Percentiles rank a stretch among this genome's conserved stretches.
phyloP scores from a whole-genome alignment of 2,113 vertebrate species.

The Haemorhous mexicanus region DNA sequence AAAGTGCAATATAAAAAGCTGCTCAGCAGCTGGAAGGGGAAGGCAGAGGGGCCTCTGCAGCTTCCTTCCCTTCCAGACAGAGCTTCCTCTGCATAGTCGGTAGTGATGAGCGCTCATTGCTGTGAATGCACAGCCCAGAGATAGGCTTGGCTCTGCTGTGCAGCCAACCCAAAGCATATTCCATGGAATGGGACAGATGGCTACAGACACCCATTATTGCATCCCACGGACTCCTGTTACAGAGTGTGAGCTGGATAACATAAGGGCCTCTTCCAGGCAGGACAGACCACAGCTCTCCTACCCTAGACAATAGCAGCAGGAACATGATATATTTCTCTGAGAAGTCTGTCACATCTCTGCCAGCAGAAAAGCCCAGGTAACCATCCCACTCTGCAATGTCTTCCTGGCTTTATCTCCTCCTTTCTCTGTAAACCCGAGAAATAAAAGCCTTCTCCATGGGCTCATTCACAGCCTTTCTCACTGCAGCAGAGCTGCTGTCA shows the following conservation, averaged over 20 bases:
- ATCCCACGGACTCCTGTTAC: slow-evolving; percentile 39
- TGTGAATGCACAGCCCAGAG: background rate
- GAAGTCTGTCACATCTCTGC: background rate
- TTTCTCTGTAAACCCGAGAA: background rate
- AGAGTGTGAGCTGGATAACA: background rate
- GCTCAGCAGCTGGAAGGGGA: slow-evolving; percentile 58
- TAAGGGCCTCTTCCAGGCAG: background rate
- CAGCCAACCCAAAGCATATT: slow-evolving; percentile 3
- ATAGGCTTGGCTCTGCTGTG: slow-evolving; percentile 11
- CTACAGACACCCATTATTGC: slow-evolving; percentile 60
- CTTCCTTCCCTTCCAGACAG: slow-evolving; percentile 49
- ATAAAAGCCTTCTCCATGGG: background rate
- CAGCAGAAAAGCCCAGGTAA: background rate
- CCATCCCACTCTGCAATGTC: background rate
- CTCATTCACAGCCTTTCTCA: background rate
- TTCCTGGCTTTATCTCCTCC: background rate
- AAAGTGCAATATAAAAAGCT: slow-evolving; percentile 73
- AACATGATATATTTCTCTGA: slow-evolving; percentile 17
- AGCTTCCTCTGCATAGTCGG: slow-evolving; percentile 75
- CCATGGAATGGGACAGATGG: slow-evolving; percentile 27
- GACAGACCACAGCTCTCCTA: slow-evolving; percentile 45
- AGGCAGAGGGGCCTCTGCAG: slow-evolving; percentile 50
- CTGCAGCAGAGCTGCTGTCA: background rate
- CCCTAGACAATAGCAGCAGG: slow-evolving; percentile 9
- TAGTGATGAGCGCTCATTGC: slow-evolving; percentile 43